Evolutionary conservation across 2,797 vertebrate genomes (phyloP).

Genomic region (Acomys russatus): DNA sequence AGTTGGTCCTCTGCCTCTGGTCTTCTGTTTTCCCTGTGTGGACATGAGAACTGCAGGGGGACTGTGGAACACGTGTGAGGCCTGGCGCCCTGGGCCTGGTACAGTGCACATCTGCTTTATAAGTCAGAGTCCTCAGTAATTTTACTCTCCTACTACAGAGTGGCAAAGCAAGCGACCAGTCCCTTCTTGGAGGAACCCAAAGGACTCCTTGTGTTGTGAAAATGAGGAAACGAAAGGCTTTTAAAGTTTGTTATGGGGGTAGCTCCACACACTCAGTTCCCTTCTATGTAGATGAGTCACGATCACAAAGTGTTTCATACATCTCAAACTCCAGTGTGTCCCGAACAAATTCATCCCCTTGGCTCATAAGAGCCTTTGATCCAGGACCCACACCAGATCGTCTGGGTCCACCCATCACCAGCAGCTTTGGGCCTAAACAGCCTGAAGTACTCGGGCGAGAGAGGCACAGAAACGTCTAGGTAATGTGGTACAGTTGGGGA

Average conservation of each 20-base stretch:
- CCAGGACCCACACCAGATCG: background rate
- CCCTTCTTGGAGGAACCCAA: background rate
- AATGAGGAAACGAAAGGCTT: background rate
- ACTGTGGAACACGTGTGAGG: background rate
- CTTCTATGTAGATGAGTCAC: background rate
- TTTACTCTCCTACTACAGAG: background rate
- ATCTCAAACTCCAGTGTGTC: background rate
- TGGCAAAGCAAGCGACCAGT: background rate
- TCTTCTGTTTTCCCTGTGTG: background rate
- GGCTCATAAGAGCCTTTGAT: slow-evolving; percentile 25
- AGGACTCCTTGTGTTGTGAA: background rate
- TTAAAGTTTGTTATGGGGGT: background rate
- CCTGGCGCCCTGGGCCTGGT: background rate
- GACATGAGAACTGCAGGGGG: background rate
- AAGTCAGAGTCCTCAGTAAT: background rate
- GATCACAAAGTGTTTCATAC: background rate
- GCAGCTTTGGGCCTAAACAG: background rate
- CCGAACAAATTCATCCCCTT: background rate
- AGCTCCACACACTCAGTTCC: background rate
- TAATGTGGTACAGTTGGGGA: background rate
- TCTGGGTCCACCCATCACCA: background rate
- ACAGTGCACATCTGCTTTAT: accelerated
- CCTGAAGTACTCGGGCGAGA: background rate
- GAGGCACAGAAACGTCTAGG: background rate
- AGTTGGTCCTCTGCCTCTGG: background rate